These are phyloP conservation scores for Coryphaenoides rupestris DNA, from an alignment of 2,113 vertebrate genomes.

Conservation along the genomic window DNA sequence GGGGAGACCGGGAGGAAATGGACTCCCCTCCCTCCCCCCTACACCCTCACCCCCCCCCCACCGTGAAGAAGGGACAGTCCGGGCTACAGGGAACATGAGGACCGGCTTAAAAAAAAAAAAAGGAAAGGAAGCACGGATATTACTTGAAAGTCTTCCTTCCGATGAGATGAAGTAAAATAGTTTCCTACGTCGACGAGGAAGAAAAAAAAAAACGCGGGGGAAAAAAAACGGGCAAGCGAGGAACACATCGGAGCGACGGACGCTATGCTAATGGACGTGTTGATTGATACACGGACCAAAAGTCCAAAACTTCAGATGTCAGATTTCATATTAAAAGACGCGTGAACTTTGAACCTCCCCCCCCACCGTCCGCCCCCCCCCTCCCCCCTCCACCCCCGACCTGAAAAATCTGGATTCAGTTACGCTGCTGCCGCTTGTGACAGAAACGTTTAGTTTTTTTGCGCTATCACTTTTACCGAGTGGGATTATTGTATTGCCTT, in stretches of 20 bases:
- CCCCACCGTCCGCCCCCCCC: no score
- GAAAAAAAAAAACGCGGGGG: not conserved
- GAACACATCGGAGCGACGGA: not conserved
- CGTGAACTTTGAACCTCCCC: slow-evolving; percentile 43
- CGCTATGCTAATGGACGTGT: not conserved
- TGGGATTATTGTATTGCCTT: slow-evolving; percentile 16
- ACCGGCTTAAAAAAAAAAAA: slow-evolving; percentile 62
- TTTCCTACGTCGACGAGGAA: not conserved
- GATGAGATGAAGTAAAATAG: slow-evolving; percentile 1
- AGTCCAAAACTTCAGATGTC: slow-evolving; percentile 40
- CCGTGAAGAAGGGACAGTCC: slow-evolving; percentile 55
- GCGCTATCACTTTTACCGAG: slow-evolving; percentile 11
- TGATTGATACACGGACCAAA: slow-evolving; percentile 26
- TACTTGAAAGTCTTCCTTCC: slow-evolving; percentile 31
- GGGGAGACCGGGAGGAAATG: slow-evolving; percentile 61
- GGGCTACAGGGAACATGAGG: slow-evolving; percentile 60
- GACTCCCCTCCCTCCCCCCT: slow-evolving; percentile 1
- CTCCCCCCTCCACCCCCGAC: no score
- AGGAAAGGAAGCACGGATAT: slow-evolving; percentile 60
- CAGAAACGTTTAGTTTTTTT: slow-evolving; percentile 24
- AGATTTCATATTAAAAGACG: slow-evolving; percentile 33
- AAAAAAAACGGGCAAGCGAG: not conserved
- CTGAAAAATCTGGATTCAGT: slow-evolving; percentile 46
- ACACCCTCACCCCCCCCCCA: not conserved
- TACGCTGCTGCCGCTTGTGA: slow-evolving; percentile 14